phyloP scores from a whole-genome alignment of 2,888 invertebrate genomes.

The Hypselothyrea guttata region DNA sequence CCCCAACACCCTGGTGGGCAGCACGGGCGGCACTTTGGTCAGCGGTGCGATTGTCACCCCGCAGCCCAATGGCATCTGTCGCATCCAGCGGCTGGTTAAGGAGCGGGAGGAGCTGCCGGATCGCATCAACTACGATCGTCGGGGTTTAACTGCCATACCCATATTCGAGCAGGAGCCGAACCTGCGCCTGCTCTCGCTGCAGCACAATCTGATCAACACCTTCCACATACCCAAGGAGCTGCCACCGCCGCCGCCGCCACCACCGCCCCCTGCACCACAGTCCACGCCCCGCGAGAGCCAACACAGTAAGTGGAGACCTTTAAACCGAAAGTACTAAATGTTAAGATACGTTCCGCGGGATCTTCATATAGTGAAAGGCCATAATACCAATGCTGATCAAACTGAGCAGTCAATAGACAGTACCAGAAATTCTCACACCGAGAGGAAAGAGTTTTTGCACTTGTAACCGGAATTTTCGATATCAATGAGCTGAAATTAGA shows the following conservation, averaged over 20 bases:
- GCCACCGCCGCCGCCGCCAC: conserved; percentile 32
- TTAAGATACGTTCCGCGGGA: too few species aligned
- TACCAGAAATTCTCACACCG: too few species aligned
- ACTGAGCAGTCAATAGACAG: too few species aligned
- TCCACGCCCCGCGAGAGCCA: conserved; percentile 42
- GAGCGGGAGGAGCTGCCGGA: conserved; percentile 93
- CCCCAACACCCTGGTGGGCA: conserved; percentile 51
- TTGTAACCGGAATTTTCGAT: too few species aligned
- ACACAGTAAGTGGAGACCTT: conserved; percentile 27
- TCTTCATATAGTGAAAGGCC: too few species aligned
- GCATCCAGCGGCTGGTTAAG: conserved; percentile 87
- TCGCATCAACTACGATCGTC: conserved; percentile 92
- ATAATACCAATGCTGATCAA: too few species aligned
- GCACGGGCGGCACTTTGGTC: conserved; percentile 58
- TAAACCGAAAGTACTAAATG: too few species aligned
- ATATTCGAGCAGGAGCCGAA: conserved; percentile 90
- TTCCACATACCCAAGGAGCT: conserved; percentile 81
- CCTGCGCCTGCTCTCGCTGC: conserved; percentile 92
- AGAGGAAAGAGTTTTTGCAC: too few species aligned
- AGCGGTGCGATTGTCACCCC: conserved; percentile 72
- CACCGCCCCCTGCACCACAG: conserved; percentile 21
- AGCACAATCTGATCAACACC: conserved; percentile 92
- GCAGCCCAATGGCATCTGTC: conserved; percentile 82
- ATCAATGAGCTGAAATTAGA: too few species aligned
- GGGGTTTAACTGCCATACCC: conserved; percentile 92